Conservation (phyloP, 2,888 invertebrate species). For the Tenodera sinensis region DNA sequence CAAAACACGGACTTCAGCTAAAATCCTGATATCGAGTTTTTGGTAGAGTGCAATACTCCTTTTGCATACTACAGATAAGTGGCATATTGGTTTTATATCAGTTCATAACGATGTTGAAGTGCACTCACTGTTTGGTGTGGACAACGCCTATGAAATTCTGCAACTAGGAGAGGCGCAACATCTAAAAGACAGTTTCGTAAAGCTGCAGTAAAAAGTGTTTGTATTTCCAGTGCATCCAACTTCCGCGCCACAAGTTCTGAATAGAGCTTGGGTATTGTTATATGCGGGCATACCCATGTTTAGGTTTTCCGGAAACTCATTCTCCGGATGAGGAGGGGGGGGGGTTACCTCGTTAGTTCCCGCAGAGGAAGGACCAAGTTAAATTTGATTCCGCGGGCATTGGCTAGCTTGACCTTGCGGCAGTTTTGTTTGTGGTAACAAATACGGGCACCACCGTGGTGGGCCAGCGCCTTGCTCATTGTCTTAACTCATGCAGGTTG, state of each 20-base stretch:
- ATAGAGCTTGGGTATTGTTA: neutral
- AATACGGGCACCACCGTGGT: neutral
- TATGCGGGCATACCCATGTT: neutral
- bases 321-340: no score
- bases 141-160: no score
- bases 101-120: no score
- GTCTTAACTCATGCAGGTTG: neutral
- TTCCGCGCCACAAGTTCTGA: neutral
- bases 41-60: no score
- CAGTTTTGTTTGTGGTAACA: neutral
- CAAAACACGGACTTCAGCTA: no score
- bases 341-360: neutral
- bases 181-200: neutral
- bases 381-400: neutral
- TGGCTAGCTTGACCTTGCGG: neutral
- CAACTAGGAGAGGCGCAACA: no score
- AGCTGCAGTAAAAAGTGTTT: neutral
- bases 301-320: neutral
- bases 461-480: neutral
- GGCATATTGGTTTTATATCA: no score
- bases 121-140: no score
- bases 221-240: neutral
- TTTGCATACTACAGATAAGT: no score
- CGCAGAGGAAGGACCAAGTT: neutral
- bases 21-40: no score